These are phyloP conservation scores for Ophion ventricosus DNA, from an alignment of 2,888 invertebrate genomes.

Conservation along the genomic window DNA sequence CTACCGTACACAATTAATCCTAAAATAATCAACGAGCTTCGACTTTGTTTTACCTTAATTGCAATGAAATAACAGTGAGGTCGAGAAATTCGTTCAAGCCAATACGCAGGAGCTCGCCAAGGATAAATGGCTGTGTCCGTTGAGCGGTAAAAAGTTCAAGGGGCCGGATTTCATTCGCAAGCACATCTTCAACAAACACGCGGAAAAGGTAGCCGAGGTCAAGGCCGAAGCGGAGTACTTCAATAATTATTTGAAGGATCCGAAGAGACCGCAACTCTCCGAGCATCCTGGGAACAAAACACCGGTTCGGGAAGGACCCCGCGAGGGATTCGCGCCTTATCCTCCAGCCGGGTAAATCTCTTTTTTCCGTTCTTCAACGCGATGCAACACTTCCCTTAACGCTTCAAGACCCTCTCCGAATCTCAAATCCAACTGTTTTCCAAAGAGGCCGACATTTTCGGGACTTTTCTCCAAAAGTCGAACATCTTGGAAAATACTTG, in stretches of 20 bases:
- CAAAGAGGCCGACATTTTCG: too few species aligned
- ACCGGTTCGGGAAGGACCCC: constrained; percentile 82
- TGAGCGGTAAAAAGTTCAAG: constrained; percentile 99
- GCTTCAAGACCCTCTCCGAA: too few species aligned
- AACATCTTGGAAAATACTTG: too few species aligned
- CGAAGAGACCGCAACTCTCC: constrained; percentile 96
- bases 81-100: constrained; percentile 97
- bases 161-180: constrained; percentile 99
- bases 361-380: not conserved
- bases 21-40: not conserved
- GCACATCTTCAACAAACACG: constrained; percentile 99
- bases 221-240: constrained; percentile 98
- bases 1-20: not conserved
- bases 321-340: constrained; percentile 83
- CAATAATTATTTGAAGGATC: constrained; percentile 97
- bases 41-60: constrained; percentile 41
- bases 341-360: constrained; percentile 79
- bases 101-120: constrained; percentile 98
- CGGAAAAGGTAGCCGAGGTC: constrained; percentile 98
- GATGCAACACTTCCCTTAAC: too few species aligned
- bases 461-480: too few species aligned
- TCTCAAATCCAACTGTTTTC: too few species aligned
- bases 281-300: constrained; percentile 89
- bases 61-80: constrained; percentile 84
- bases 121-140: constrained; percentile 99